Evolutionary conservation across 1,140 invertebrate species (phyloP).

Genomic region (Panagrolaimus sp.): DNA sequence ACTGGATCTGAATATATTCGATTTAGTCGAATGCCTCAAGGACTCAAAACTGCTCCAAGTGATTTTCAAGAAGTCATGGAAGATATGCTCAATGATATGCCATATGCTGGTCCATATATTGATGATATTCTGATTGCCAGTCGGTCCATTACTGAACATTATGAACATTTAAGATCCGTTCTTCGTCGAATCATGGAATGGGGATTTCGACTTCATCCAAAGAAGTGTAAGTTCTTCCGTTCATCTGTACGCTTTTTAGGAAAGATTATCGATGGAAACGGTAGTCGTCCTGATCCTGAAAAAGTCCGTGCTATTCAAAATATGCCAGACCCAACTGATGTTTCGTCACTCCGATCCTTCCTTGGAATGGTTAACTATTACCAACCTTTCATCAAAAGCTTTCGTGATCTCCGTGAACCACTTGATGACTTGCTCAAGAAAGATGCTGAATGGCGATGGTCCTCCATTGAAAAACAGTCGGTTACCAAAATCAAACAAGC

Average conservation of each 20-base stretch:
- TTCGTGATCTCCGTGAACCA: slow-evolving; percentile 31
- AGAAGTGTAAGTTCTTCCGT: slow-evolving; percentile 20
- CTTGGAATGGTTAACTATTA: slow-evolving; percentile 31
- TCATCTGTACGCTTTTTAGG: slow-evolving; percentile 3
- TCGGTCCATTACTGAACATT: neutral
- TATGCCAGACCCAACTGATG: slow-evolving; percentile 13
- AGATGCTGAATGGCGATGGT: slow-evolving; percentile 35
- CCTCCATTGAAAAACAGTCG: slow-evolving; percentile 20
- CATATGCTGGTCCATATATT: slow-evolving; percentile 23
- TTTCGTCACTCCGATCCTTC: slow-evolving; percentile 21
- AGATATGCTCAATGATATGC: slow-evolving; percentile 16
- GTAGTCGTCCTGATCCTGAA: slow-evolving; percentile 6
- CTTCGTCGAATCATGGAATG: slow-evolving; percentile 24
- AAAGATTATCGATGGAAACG: neutral
- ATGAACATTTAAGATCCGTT: neutral
- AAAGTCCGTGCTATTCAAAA: slow-evolving; percentile 3
- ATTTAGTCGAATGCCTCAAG: slow-evolving; percentile 29
- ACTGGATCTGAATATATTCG: neutral
- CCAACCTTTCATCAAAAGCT: slow-evolving; percentile 27
- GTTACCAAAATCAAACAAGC: slow-evolving; percentile 53
- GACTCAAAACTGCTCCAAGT: slow-evolving; percentile 31
- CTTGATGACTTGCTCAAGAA: slow-evolving; percentile 34
- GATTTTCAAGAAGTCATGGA: slow-evolving; percentile 42
- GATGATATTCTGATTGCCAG: slow-evolving; percentile 37
- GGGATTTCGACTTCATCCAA: slow-evolving; percentile 32